These are phyloP conservation scores for Troides helena DNA, from an alignment of 2,888 invertebrate genomes.

Conservation along the genomic window DNA sequence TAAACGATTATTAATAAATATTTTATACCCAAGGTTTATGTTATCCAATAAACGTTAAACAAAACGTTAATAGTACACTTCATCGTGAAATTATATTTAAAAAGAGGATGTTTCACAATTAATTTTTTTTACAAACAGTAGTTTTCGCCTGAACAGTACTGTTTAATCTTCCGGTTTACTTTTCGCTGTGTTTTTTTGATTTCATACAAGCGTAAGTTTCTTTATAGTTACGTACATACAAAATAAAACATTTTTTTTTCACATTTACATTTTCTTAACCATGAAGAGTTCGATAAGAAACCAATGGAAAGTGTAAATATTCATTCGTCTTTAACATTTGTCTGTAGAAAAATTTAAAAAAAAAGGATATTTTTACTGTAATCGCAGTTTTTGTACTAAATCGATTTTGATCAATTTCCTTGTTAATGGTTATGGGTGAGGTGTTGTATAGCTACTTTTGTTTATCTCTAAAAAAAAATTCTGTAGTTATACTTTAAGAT, in stretches of 20 bases:
- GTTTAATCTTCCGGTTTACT: not conserved
- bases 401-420: too few relatives aligned
- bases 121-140: not conserved
- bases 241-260: not conserved
- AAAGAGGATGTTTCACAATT: not conserved
- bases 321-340: not conserved
- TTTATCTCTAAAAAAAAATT: not conserved
- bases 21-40: not conserved
- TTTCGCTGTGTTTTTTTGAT: not conserved
- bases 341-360: not conserved
- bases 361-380: too few relatives aligned
- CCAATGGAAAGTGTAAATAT: constrained; percentile 9
- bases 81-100: not conserved
- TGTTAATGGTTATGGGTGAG: not conserved
- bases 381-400: not conserved
- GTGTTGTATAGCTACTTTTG: not conserved
- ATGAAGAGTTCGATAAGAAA: not conserved
- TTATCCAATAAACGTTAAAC: not conserved
- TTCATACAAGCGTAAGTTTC: not conserved
- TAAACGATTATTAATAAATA: not conserved
- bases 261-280: not conserved
- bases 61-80: not conserved
- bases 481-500: not conserved
- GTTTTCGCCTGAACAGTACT: not conserved
- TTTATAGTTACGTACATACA: not conserved